Evolutionary conservation across 2,113 vertebrate species (phyloP).

Genomic region (Chlorodrepanis virens): DNA sequence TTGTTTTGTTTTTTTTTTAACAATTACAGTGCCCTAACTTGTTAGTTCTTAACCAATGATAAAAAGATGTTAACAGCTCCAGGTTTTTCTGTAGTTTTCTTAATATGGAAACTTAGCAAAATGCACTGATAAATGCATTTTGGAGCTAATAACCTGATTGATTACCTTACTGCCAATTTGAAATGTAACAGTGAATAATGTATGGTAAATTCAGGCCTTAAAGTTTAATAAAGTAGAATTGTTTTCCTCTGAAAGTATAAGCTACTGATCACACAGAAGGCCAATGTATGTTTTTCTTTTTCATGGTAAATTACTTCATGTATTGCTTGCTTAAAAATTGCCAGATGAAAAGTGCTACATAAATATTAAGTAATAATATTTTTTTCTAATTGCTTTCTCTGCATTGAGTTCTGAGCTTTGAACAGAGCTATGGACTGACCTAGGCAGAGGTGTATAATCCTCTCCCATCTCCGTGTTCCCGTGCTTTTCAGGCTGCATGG

Average conservation of each 20-base stretch:
- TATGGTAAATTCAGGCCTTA: constrained; percentile 67
- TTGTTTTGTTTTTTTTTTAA: background rate
- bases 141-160: constrained; percentile 29
- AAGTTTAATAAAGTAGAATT: constrained; percentile 63
- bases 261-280: background rate
- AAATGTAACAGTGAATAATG: constrained; percentile 57
- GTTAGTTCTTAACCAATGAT: constrained; percentile 24
- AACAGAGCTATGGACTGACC: background rate
- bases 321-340: background rate
- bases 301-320: background rate
- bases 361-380: background rate
- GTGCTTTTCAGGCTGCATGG: background rate
- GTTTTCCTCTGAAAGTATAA: constrained; percentile 27
- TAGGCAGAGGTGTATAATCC: background rate
- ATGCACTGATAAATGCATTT: constrained; percentile 33
- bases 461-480: background rate
- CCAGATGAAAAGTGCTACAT: background rate
- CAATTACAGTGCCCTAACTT: constrained; percentile 20
- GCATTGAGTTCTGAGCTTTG: background rate
- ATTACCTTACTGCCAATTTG: constrained; percentile 44
- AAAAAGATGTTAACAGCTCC: background rate
- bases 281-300: background rate
- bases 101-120: constrained; percentile 26
- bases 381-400: background rate
- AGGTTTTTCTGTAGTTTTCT: constrained; percentile 33